Base-by-base conservation (phyloP, 1,140 invertebrate species). In the Aphelenchoides fujianensis region DNA sequence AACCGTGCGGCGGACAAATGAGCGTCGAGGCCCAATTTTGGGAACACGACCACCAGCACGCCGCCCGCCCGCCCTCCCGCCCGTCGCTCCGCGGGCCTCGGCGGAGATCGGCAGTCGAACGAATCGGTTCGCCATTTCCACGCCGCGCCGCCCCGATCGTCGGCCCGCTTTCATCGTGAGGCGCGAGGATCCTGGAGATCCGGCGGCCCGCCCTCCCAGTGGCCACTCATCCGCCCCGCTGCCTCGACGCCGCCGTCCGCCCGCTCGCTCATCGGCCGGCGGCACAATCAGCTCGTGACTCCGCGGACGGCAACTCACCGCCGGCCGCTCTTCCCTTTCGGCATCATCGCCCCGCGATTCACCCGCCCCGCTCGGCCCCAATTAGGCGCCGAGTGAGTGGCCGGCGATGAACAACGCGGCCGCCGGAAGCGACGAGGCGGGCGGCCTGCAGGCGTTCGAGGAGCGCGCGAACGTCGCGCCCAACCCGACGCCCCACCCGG, bases 21-120 rank as follows among this genome's bases (percentile, higher is more conserved):
- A 48, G 41, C 41, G 23, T 48, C 23, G 41, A 48, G 41, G 41
- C 41, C 41, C 41, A 48, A 48, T 48, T 48, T 48, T 48, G 41
- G 41, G 41, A 48, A 48, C 41, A 23, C 41, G 23, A 48, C 23
- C 41, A n/a, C n/a, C n/a, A n/a, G n/a, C n/a, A 16, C 23, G 23
- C 41, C 12, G 41, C 41, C 12, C 41, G 41, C 12, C 41, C 41
- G 41, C 41, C 41, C 41, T 48, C 41, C 41, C 23, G n/a, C n/a
- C n/a, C n/a, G n/a, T n/a, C n/a, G n/a, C n/a, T n/a, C n/a, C n/a
- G n/a, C n/a, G n/a, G n/a, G n/a, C n/a, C 23, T 48, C 41, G 23
- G 12, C 12, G 12, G 41, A 48, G 23, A 48, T 48, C 41, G 41
- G 41, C 41, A 48, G 41, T 48, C 12, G 41, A 48, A 48, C 12